Evolutionary conservation across 1,140 invertebrate species (phyloP), one percentile per base, ranked within the genome.

Genomic region (Lasioglossum albipes): DNA sequence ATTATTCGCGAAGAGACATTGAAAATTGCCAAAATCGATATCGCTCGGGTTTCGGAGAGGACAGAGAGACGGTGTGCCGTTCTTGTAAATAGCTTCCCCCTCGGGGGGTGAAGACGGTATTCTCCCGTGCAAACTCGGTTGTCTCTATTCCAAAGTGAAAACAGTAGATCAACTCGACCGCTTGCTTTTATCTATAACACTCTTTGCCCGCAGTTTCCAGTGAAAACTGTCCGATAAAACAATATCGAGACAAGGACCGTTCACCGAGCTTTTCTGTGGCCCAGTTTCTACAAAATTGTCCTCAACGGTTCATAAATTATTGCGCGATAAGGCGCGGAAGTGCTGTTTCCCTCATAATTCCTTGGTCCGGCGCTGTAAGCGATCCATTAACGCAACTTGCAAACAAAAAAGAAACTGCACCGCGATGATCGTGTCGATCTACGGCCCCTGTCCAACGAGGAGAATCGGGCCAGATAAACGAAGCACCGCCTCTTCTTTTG

Each of bases 121-220:
- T 64, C 12, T 42, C 62, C 41, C 6, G 62, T n/a, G 79, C 61
- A 85, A 75, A 66, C 42, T 61, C 62, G 67, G 31, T 82, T 76
- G 75, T 75, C 75, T 75, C 75, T 65, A 74, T 84, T 75, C 45
- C 64, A n/a, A 31, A 49, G 69, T 83, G 69, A 65, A 85, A 83
- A 74, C 80, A 67, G 67, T 83, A 79, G 72, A 86, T 83, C 84
- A 85, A 86, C 45, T 74, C 68, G 73, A 85, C 79, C 84, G 70
- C 57, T 61, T 65, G 36, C 68, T 85, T 71, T 83, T 75, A 61
- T 49, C 59, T 69, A 71, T 67, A 41, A 70, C 36, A 73, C 70
- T 77, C 64, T 77, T 75, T 42, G 45, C 57, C 61, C 59, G 45
- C 36, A 45, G 68, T 65, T 78, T 59, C 69, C 20, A 52, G 65